Base-by-base conservation (phyloP, 2,888 invertebrate species). In the Synergus laeviventris region DNA sequence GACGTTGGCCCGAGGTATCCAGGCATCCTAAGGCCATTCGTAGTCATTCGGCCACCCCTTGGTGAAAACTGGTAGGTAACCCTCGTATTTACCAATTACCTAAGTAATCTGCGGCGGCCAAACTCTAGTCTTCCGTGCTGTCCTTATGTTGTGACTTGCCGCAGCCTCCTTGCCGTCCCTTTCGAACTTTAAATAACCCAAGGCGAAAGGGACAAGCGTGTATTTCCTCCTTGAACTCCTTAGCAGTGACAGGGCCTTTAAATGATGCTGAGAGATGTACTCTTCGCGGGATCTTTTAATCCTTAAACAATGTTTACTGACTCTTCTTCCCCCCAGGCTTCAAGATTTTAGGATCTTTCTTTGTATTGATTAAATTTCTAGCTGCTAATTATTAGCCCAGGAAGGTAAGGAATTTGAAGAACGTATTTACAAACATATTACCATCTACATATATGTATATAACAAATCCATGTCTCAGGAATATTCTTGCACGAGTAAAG, bases 31-130 rank as follows among this genome's bases (percentile, higher is more conserved):
- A 82, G 81, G 81, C 81, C 76, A 75, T 74, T 78, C 75, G 78
- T 74, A 82, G 81, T 81, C 81, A 81, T 81, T 82, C 78, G 84
- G 70, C 83, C 82, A 88, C 86, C 87, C 87, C 86, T 86, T 84
- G 83, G 81, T 81, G 84, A 86, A 86, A 86, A 85, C 85, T 84
- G 81, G 74, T 85, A 87, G 86, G 86, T 87, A 88, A 87, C 87
- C 89, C 90, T 89, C 89, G 89, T 90, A 89, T 90, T 90, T 90
- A 90, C 90, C 90, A 90, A 90, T 90, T 90, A 90, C 90, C 86
- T 90, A 90, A 90, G 90, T 90, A 90, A 90, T 90, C 90, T 89
- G 89, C 86, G 88, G 88, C 85, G 85, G 85, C 85, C 85, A 83
- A 87, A 83, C 86, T 85, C 79, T 84, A 85, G 86, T 86, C 85